A percentile compares a stretch with the other conserved stretches of the same genome.
Evolutionary conservation across 1,140 invertebrate species (phyloP).

Genomic region (Nasonia vitripennis): DNA sequence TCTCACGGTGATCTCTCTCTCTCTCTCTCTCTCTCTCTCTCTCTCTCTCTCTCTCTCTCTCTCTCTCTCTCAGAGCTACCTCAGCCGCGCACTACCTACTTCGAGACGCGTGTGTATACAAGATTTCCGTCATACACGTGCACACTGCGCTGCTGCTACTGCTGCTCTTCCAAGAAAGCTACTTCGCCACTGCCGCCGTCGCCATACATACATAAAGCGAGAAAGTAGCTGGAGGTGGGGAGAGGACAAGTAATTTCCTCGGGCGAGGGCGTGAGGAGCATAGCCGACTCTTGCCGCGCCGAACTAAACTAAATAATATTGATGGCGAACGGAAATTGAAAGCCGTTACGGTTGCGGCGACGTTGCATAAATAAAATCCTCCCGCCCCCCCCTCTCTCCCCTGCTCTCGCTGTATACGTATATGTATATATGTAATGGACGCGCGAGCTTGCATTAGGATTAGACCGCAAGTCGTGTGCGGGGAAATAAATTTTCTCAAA

Average conservation of each 20-base stretch:
- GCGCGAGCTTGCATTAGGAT: constrained; percentile 28
- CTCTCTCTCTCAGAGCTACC: not conserved
- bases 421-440: no score
- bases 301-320: constrained; percentile 76
- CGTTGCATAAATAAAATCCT: constrained; percentile 45
- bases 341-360: constrained; percentile 70
- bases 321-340: constrained; percentile 76
- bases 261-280: constrained; percentile 71
- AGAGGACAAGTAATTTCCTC: constrained; percentile 75
- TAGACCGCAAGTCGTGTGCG: constrained; percentile 7
- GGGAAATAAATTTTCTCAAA: constrained; percentile 13
- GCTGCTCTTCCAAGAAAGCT: not conserved
- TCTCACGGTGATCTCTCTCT: constrained; percentile 15
- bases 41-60: not conserved
- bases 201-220: not conserved
- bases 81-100: no score
- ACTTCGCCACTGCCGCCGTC: not conserved
- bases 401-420: not conserved
- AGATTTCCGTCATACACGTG: not conserved
- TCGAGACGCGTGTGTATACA: not conserved
- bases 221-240: not conserved
- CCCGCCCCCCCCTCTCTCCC: no score
- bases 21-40: no score
- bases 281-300: constrained; percentile 56
- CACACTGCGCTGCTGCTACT: not conserved